Evolutionary conservation across 1,140 invertebrate genomes (phyloP).

Genomic region (Agrilus planipennis): DNA sequence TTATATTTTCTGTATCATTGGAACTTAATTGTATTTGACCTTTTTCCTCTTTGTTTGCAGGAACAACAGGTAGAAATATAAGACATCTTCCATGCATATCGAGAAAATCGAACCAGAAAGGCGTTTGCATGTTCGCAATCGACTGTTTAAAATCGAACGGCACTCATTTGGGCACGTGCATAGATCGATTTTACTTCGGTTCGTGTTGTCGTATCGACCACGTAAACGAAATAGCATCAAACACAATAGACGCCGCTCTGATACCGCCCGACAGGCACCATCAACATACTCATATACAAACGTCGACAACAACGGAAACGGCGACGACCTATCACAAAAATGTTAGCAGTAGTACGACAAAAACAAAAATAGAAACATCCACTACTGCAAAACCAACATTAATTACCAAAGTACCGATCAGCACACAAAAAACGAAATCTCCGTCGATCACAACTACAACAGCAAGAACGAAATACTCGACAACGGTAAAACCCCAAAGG

Average conservation of each 20-base stretch:
- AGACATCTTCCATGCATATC: constrained; percentile 76
- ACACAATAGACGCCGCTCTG: constrained; percentile 40
- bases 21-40: too few relatives aligned
- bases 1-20: too few relatives aligned
- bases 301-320: constrained; percentile 28
- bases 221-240: constrained; percentile 35
- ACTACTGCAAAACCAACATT: constrained; percentile 8
- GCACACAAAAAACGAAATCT: constrained; percentile 10
- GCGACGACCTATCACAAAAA: constrained; percentile 17
- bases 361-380: constrained; percentile 4
- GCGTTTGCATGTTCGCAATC: constrained; percentile 89
- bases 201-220: constrained; percentile 69
- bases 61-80: constrained; percentile 68
- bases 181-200: constrained; percentile 84
- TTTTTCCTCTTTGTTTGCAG: constrained; percentile 43
- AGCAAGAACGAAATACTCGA: constrained; percentile 15
- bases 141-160: constrained; percentile 85
- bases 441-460: constrained; percentile 29
- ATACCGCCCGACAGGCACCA: constrained; percentile 38
- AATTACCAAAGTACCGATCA: too few relatives aligned
- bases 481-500: constrained; percentile 17
- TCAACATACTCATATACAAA: too few relatives aligned
- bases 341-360: constrained; percentile 21
- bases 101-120: constrained; percentile 61
- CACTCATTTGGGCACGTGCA: constrained; percentile 80